Conservation (phyloP, 2,888 invertebrate species). For the Neelides folsomi region DNA sequence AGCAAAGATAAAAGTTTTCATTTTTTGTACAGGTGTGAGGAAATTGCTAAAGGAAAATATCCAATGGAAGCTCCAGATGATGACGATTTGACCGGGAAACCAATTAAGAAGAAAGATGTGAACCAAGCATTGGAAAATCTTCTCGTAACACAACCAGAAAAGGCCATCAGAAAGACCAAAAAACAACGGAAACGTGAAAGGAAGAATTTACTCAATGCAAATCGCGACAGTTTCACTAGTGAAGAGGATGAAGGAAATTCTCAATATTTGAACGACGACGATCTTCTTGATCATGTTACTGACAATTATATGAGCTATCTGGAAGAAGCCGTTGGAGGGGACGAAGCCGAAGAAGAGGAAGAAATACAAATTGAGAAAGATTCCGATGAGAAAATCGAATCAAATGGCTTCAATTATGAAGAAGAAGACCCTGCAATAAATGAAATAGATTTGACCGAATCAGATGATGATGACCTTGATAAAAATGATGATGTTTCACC, state of each 20-base stretch:
- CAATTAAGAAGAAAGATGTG: conserved; percentile 18
- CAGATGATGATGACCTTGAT: conserved; percentile 17
- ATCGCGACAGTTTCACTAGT: no score
- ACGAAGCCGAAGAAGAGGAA: conserved; percentile 2
- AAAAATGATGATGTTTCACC: conserved; percentile 20
- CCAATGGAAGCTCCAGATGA: conserved; percentile 45
- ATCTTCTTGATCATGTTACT: conserved; percentile 19
- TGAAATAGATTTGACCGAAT: no score
- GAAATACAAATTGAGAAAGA: background rate
- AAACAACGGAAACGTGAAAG: background rate
- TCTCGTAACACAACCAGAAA: conserved; percentile 11
- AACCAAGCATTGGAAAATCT: conserved; percentile 19
- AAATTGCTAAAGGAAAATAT: conserved; percentile 49
- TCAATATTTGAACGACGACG: conserved; percentile 16
- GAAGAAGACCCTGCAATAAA: conserved; percentile 15
- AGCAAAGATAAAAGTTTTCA: no score
- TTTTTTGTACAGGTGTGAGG: conserved; percentile 43
- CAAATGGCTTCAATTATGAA: background rate
- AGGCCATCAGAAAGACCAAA: conserved; percentile 8
- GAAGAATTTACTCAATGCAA: no score
- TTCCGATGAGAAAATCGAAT: background rate
- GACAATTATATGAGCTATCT: conserved; percentile 27
- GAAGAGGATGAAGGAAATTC: conserved; percentile 18
- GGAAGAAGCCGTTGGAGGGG: conserved; percentile 14
- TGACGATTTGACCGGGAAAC: conserved; percentile 8